These are phyloP conservation scores for Octonoba sinensis DNA, from an alignment of 2,888 invertebrate species.

Conservation along the genomic window DNA sequence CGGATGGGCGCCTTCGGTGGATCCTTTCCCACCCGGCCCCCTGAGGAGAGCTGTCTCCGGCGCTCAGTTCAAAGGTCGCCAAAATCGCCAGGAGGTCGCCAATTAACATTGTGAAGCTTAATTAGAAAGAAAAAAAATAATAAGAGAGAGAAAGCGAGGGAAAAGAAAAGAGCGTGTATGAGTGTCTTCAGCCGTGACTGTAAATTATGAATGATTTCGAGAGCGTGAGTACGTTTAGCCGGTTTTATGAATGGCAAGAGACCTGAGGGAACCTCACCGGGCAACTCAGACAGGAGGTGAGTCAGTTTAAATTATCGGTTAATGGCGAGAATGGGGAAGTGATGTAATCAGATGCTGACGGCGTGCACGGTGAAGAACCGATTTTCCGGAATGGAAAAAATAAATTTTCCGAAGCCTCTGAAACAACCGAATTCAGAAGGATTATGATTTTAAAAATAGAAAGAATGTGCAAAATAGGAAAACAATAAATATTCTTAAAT, in stretches of 20 bases:
- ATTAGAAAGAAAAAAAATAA: constrained; percentile 24
- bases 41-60: constrained; percentile 19
- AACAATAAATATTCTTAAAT: no score
- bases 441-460: no score
- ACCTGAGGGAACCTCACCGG: background rate
- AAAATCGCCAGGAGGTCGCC: constrained; percentile 60
- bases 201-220: constrained; percentile 56
- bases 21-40: constrained; percentile 37
- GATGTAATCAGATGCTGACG: no score
- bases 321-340: no score
- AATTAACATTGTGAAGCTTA: constrained; percentile 57
- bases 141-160: background rate
- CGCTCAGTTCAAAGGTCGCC: constrained; percentile 45
- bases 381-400: no score
- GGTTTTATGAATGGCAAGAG: constrained; percentile 44
- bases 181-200: constrained; percentile 8
- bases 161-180: constrained; percentile 6
- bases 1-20: constrained; percentile 22
- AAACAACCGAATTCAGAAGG: no score
- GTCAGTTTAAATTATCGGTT: no score
- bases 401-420: no score
- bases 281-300: background rate
- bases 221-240: constrained; percentile 37
- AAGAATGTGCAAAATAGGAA: no score
- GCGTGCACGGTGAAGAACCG: no score